A percentile compares a stretch with the other conserved stretches of the same genome.
These are phyloP conservation scores for Thryonomys swinderianus DNA, from an alignment of 2,113 vertebrate genomes.

Conservation along the genomic window DNA sequence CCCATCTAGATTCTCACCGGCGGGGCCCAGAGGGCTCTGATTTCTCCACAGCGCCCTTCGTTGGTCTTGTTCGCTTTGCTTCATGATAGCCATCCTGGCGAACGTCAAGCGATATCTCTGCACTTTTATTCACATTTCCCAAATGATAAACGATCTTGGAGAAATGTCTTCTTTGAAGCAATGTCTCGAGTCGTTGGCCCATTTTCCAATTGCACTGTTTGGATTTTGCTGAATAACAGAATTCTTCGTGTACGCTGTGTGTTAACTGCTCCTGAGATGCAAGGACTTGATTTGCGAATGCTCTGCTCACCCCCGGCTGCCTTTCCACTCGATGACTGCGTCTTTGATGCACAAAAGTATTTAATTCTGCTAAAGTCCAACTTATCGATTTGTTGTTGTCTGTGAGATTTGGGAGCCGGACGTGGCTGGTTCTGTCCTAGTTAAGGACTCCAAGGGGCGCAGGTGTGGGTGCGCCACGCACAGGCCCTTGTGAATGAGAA, in stretches of 20 bases:
- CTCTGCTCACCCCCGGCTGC: neutral
- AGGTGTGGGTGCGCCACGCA: no score
- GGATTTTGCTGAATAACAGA: no score
- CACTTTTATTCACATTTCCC: neutral
- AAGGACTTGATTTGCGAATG: neutral
- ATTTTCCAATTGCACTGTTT: neutral
- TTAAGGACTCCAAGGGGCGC: accelerated
- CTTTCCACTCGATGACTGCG: neutral
- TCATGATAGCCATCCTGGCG: accelerated
- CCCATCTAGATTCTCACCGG: neutral
- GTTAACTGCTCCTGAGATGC: neutral
- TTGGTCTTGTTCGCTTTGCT: neutral
- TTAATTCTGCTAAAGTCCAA: neutral
- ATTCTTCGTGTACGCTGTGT: neutral
- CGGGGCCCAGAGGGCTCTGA: no score
- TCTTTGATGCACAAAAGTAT: neutral
- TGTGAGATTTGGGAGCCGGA: no score
- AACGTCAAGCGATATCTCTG: accelerated
- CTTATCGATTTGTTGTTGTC: neutral
- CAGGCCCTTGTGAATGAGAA: accelerated
- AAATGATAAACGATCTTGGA: neutral
- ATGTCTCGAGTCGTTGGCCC: neutral
- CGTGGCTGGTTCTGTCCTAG: neutral
- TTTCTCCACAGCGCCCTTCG: neutral
- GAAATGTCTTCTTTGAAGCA: no score